Evolutionary conservation across 2,797 vertebrate genomes (phyloP).

Genomic region (Mareca penelope): DNA sequence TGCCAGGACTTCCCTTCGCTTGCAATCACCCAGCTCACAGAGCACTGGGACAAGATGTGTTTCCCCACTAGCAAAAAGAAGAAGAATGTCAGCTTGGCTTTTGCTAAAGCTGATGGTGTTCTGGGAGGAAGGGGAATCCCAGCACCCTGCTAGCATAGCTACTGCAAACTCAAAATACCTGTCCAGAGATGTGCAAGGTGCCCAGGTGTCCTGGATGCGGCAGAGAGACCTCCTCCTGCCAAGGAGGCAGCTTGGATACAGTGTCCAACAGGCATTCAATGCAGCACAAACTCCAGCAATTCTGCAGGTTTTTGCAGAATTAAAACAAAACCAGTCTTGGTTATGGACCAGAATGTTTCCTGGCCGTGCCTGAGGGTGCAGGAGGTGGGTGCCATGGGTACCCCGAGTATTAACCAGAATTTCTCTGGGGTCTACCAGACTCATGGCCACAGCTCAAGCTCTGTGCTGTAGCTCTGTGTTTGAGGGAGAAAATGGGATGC

Average conservation of each 20-base stretch:
- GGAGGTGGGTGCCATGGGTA: not conserved
- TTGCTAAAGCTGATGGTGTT: not conserved
- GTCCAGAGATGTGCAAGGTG: not conserved
- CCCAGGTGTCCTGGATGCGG: not conserved
- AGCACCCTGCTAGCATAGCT: not conserved
- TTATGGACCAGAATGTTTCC: not conserved
- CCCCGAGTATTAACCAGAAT: not conserved
- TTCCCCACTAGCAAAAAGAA: not conserved
- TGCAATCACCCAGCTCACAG: not conserved
- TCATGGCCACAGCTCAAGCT: not conserved
- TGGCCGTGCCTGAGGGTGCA: not conserved
- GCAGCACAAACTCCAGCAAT: not conserved
- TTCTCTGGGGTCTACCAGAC: not conserved
- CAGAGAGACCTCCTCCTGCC: not conserved
- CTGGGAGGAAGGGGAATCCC: fast-evolving
- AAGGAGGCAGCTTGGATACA: not conserved
- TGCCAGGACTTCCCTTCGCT: not conserved
- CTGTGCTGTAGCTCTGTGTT: not conserved
- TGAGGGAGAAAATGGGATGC: not conserved
- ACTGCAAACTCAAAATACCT: fast-evolving
- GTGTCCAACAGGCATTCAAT: too few species aligned
- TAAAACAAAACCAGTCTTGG: not conserved
- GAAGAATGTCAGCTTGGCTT: not conserved
- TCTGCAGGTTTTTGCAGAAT: not conserved
- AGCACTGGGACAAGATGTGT: not conserved